Evolutionary conservation across 1,140 invertebrate species (phyloP), one percentile per base, ranked within the genome.

Genomic region (Octopus bimaculoides): DNA sequence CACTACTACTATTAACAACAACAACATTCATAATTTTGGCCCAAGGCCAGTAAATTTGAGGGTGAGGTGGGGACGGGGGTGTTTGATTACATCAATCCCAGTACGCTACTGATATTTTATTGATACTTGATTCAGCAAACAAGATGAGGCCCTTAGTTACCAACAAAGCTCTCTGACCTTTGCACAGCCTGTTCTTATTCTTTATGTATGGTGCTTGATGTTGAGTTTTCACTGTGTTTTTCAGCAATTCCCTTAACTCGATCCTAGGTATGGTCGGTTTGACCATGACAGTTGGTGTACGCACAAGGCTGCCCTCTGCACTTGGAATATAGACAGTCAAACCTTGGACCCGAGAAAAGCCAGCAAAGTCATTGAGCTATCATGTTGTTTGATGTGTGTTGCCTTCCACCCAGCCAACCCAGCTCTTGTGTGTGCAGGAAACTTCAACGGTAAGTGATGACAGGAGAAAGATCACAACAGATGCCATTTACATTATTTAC

Each of bases 221-320:
- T 53, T 79, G 20, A 80, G 80, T 41, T 82, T 80, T 12, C 77
- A 82, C 20, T 84, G 82, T 61, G 17, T 12, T 17, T 1, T 61
- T 61, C 17, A 12, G 1, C 9, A 12, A 61, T 61, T 3, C 56
- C 83, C 83, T 85, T 86, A 81, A 84, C 80, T 17, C 20, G 6
- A 12, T 41, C n/a, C 26, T 71, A 89, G 86, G 56, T 90, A 84
- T 85, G 90, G 90, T 41, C 82, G 89, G 56, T 86, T 83, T 84
- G 89, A 90, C 77, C 90, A 90, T 82, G 89, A 90, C 76, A 88
- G 89, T 77, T 89, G 89, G 87, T 90, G 90, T 81, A 90, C 87
- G 52, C 90, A 90, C 80, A 87, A 85, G 75, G 84, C 88, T 20
- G 81, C 84, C 3, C 76, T 90, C 5, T 89, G 87, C 76, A 89